Conservation (phyloP, 2,797 vertebrate genomes). For the Pagetopsis macropterus region DNA sequence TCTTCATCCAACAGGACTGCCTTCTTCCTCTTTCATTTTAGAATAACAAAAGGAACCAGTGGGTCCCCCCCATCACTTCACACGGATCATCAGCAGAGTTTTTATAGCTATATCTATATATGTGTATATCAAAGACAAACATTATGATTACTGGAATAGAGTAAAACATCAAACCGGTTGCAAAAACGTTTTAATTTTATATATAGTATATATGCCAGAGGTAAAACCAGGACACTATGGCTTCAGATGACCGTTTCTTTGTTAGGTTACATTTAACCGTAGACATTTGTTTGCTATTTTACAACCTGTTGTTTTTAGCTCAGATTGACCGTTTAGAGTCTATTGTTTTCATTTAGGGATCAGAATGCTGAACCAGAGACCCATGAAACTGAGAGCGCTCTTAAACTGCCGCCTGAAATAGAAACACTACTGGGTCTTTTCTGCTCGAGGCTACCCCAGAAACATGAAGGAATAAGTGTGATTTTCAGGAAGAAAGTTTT, state of each 20-base stretch:
- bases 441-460: not conserved
- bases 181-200: constrained; percentile 70
- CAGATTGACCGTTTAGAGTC: constrained; percentile 59
- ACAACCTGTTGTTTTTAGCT: constrained; percentile 71
- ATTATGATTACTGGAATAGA: constrained; percentile 76
- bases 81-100: constrained; percentile 65
- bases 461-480: constrained; percentile 46
- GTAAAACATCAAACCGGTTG: constrained; percentile 67
- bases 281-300: constrained; percentile 69
- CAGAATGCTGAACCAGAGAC: constrained; percentile 39
- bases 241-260: constrained; percentile 62
- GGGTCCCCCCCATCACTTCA: constrained; percentile 13
- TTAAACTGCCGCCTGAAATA: not conserved
- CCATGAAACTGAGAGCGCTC: constrained; percentile 1
- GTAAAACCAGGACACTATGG: constrained; percentile 78
- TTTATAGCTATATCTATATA: constrained; percentile 72
- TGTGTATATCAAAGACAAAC: constrained; percentile 82
- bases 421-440: constrained; percentile 57
- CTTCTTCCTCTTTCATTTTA: not conserved
- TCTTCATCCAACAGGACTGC: constrained; percentile 27
- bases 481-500: not conserved
- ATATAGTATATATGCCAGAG: constrained; percentile 73
- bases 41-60: constrained; percentile 9
- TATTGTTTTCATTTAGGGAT: not conserved
- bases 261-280: constrained; percentile 82